Conservation (phyloP, 1,140 invertebrate species). For the Pteromalus puparum region DNA sequence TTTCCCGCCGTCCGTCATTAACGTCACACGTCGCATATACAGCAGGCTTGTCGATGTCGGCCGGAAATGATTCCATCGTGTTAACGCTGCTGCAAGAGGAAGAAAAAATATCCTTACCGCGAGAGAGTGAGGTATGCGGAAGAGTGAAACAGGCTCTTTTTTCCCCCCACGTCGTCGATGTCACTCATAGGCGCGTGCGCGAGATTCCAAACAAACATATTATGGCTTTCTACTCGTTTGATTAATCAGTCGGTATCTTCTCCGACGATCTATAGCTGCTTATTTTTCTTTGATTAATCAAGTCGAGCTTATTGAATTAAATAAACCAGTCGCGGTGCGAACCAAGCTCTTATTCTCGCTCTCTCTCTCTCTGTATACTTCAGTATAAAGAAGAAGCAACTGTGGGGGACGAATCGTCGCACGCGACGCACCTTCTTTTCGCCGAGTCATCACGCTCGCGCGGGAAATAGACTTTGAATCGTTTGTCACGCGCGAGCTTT, state of each 20-base stretch:
- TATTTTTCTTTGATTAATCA: background rate
- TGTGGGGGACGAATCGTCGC: too few species aligned
- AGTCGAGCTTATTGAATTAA: background rate
- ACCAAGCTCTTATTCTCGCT: too few species aligned
- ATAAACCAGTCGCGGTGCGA: background rate
- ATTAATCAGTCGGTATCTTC: background rate
- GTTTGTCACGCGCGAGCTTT: constrained; percentile 67
- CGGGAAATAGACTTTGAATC: constrained; percentile 62
- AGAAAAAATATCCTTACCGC: background rate
- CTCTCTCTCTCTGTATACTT: too few species aligned
- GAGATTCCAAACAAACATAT: background rate
- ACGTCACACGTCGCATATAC: background rate
- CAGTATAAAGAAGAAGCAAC: too few species aligned
- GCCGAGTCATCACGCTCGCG: background rate
- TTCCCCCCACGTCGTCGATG: background rate
- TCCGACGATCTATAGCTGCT: too few species aligned
- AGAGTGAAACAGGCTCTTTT: background rate
- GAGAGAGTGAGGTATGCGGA: constrained; percentile 5
- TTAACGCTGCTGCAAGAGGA: background rate
- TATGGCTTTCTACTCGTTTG: background rate
- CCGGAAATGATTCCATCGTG: constrained; percentile 32
- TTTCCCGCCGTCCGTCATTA: too few species aligned
- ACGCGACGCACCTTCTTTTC: background rate
- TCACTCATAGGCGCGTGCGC: background rate
- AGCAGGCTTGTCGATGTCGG: too few species aligned